Conservation (phyloP, 1,140 invertebrate genomes). For the Drepana arcuata region DNA sequence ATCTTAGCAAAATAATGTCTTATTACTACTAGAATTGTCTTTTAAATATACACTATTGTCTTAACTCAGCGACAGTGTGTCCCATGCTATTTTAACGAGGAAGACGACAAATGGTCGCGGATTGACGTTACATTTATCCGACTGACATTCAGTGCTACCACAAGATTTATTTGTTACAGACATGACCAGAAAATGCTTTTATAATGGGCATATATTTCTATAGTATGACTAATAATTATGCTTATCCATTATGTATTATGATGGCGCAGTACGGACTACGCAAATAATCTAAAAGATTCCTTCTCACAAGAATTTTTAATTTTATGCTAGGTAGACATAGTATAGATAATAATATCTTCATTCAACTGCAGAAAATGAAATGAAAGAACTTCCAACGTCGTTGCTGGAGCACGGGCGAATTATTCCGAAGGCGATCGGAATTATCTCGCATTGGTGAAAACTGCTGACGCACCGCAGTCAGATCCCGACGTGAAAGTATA, state of each 20-base stretch:
- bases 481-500: not conserved
- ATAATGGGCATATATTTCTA: constrained; percentile 32
- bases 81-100: constrained; percentile 33
- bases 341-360: too few relatives aligned
- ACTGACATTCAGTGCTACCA: constrained; percentile 40
- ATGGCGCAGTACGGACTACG: not conserved
- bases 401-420: constrained; percentile 17
- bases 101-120: constrained; percentile 48
- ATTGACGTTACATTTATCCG: constrained; percentile 66
- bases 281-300: too few relatives aligned
- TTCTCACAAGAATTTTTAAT: too few relatives aligned
- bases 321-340: too few relatives aligned
- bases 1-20: too few relatives aligned
- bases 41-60: too few relatives aligned
- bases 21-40: too few relatives aligned
- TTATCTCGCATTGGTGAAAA: constrained; percentile 53
- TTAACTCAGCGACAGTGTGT: constrained; percentile 20
- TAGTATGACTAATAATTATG: constrained; percentile 11
- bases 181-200: constrained; percentile 47
- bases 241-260: not conserved
- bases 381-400: too few relatives aligned
- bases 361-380: too few relatives aligned
- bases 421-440: constrained; percentile 46
- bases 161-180: constrained; percentile 61
- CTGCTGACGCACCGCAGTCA: constrained; percentile 36